These are phyloP conservation scores for Diaprepes abbreviatus DNA, from an alignment of 2,888 invertebrate species.

Conservation along the genomic window DNA sequence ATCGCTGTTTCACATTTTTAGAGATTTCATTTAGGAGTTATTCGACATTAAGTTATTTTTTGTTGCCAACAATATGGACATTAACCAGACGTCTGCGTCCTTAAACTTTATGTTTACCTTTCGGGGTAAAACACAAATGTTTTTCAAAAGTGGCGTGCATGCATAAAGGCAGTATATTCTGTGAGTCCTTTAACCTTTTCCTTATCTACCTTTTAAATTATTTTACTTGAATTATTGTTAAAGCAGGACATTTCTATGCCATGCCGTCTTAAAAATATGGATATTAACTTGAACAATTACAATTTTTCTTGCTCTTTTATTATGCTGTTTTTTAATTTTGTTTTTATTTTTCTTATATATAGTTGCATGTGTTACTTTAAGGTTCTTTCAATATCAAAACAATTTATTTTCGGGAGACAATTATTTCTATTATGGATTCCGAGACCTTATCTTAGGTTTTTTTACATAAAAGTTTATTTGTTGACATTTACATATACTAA, in stretches of 20 bases:
- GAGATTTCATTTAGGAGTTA: no score
- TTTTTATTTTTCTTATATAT: no score
- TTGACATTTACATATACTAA: no score
- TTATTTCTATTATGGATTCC: no score
- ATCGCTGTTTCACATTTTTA: no score
- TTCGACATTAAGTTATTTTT: no score
- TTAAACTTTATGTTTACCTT: constrained; percentile 20
- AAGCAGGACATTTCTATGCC: constrained; percentile 36
- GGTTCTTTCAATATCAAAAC: no score
- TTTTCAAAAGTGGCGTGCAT: constrained; percentile 26
- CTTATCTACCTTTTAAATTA: constrained; percentile 35
- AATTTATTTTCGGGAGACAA: no score
- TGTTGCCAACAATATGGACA: no score
- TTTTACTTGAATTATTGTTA: constrained; percentile 35
- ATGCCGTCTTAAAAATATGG: constrained; percentile 31
- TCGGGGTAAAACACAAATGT: constrained; percentile 23
- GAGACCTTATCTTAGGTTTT: no score
- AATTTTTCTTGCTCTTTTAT: background rate
- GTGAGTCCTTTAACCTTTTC: constrained; percentile 32
- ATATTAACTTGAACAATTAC: constrained; percentile 20
- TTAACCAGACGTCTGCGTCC: background rate
- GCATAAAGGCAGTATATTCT: constrained; percentile 26
- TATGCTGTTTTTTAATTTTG: background rate
- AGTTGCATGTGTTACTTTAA: no score
- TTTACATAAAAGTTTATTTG: no score